Conservation (phyloP, 2,888 invertebrate genomes). For the Lapara coniferarum region DNA sequence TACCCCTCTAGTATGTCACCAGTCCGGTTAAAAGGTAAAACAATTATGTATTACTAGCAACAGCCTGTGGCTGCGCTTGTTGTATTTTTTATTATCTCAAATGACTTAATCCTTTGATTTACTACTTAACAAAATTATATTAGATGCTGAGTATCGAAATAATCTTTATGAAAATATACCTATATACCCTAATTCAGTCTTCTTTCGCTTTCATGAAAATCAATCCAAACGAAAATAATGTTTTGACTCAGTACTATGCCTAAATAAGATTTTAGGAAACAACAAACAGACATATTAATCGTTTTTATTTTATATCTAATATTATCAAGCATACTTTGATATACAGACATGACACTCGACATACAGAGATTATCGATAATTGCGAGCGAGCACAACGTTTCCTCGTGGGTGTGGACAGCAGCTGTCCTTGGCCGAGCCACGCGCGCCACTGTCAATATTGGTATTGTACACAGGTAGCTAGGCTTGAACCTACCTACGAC, state of each 20-base stretch:
- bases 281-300: too few species aligned
- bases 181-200: too few species aligned
- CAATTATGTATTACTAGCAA: not conserved
- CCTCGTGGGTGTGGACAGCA: conserved; percentile 58
- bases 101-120: not conserved
- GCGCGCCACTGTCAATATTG: conserved; percentile 24
- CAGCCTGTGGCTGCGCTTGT: not conserved
- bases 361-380: conserved; percentile 24
- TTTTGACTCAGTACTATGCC: too few species aligned
- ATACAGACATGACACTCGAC: conserved; percentile 2
- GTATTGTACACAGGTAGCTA: conserved; percentile 7
- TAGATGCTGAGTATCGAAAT: too few species aligned
- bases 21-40: not conserved
- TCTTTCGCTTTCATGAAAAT: too few species aligned
- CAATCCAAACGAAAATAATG: too few species aligned
- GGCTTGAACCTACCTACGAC: not conserved
- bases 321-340: not conserved
- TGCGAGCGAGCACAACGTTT: conserved; percentile 45
- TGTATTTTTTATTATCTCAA: not conserved
- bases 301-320: not conserved
- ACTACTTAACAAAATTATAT: too few species aligned
- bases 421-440: conserved; percentile 42
- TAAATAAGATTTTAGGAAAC: too few species aligned
- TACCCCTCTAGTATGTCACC: not conserved
- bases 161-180: too few species aligned